A percentile compares a stretch with the other conserved stretches of the same genome.
phyloP scores from a whole-genome alignment of 2,113 vertebrate genomes.

The Nyctereutes procyonoides region DNA sequence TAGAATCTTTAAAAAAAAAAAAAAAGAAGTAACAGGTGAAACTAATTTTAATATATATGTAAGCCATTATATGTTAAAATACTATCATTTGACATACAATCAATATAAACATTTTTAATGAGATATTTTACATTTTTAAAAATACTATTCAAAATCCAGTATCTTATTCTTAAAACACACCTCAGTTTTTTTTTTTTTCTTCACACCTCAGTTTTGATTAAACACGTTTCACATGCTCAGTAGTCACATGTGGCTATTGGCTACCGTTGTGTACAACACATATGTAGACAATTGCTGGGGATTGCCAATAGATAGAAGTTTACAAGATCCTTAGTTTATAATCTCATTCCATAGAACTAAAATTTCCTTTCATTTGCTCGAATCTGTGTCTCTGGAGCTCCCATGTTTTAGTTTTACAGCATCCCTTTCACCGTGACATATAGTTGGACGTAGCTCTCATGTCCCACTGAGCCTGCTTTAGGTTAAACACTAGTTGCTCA shows the following conservation, averaged over 20 bases:
- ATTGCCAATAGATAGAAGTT: neutral
- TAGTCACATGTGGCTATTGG: neutral
- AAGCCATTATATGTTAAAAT: neutral
- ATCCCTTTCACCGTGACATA: neutral
- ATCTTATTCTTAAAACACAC: neutral
- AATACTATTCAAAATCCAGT: neutral
- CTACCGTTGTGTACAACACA: accelerated
- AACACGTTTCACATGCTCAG: neutral
- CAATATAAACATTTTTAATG: neutral
- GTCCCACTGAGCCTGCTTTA: neutral
- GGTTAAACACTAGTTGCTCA: neutral
- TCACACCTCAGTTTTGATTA: no score
- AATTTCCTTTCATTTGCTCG: neutral
- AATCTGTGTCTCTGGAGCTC: neutral
- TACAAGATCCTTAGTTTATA: neutral
- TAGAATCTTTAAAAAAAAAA: no score
- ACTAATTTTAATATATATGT: neutral
- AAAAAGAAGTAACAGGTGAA: neutral
- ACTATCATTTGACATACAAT: neutral
- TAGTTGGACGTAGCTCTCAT: neutral
- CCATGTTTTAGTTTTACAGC: neutral
- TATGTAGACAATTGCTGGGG: no score
- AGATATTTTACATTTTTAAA: neutral
- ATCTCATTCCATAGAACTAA: neutral
- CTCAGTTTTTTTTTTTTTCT: neutral